Evolutionary conservation across 2,888 invertebrate species (phyloP).

Genomic region (Chymomyza fuscimana): DNA sequence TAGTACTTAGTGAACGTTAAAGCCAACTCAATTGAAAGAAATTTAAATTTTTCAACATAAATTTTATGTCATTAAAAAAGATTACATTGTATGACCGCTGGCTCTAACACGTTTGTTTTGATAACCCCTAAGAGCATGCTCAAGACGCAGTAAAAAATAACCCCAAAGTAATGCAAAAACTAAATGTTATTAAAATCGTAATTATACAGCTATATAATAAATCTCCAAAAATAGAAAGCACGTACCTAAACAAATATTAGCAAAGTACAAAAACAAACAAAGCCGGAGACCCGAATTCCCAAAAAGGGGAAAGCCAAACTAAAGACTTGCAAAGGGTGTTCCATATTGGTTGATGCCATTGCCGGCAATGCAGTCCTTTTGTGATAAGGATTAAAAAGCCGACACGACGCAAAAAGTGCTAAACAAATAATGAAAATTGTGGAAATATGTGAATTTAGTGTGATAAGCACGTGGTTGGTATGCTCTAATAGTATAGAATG

Average conservation of each 20-base stretch:
- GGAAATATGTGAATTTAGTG: conserved; percentile 43
- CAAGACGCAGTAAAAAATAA: conserved; percentile 24
- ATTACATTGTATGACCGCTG: no score
- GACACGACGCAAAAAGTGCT: conserved; percentile 61
- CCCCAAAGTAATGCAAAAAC: conserved; percentile 32
- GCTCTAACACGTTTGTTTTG: neutral
- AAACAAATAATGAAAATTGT: conserved; percentile 61
- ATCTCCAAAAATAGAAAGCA: conserved; percentile 38
- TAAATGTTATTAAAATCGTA: conserved; percentile 59
- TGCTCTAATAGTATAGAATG: conserved; percentile 8
- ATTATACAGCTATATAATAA: conserved; percentile 54
- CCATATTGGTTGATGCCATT: neutral
- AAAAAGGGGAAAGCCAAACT: conserved; percentile 11
- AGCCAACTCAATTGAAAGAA: no score
- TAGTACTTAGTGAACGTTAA: no score
- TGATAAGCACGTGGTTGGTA: conserved; percentile 41
- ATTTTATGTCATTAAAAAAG: no score
- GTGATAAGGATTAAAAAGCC: conserved; percentile 71
- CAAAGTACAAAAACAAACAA: conserved; percentile 49
- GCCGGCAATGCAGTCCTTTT: conserved; percentile 11
- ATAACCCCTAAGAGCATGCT: neutral
- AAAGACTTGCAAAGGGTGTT: neutral
- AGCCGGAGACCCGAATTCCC: conserved; percentile 17
- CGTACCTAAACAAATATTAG: conserved; percentile 70
- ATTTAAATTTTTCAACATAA: no score